Conservation (phyloP, 2,888 invertebrate species). For the Linyphia triangularis region DNA sequence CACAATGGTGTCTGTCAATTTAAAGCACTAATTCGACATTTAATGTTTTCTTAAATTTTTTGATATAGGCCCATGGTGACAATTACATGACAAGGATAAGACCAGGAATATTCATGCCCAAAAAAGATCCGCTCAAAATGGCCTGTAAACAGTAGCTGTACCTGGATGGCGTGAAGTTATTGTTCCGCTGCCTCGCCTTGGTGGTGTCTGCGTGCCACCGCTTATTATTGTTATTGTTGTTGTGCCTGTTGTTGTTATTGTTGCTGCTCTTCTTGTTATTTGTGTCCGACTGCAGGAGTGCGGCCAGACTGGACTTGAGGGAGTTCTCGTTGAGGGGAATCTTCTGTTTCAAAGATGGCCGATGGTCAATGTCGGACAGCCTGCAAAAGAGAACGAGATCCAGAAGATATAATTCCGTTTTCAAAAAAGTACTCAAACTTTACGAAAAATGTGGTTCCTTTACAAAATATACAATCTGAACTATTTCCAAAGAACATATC, state of each 20-base stretch:
- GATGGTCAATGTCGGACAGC: slow-evolving; percentile 42
- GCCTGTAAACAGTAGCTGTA: no score
- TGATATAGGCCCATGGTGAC: no score
- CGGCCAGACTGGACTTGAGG: slow-evolving; percentile 70
- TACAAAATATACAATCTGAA: no score
- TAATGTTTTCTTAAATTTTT: no score
- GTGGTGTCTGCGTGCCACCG: slow-evolving; percentile 24
- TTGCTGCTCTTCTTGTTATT: slow-evolving; percentile 37
- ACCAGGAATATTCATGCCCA: no score
- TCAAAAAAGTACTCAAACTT: background rate
- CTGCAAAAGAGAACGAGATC: slow-evolving; percentile 1
- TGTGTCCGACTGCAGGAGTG: slow-evolving; percentile 68
- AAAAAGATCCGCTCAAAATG: no score
- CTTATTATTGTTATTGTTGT: background rate
- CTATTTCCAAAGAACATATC: no score
- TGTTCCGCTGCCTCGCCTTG: slow-evolving; percentile 31
- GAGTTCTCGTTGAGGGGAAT: slow-evolving; percentile 1
- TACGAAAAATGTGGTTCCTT: background rate
- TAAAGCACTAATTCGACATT: no score
- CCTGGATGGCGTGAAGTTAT: slow-evolving; percentile 8
- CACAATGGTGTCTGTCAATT: no score
- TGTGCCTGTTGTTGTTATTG: slow-evolving; percentile 10
- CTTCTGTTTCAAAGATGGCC: slow-evolving; percentile 22
- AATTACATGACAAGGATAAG: no score
- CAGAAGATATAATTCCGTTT: background rate